These are phyloP conservation scores for Ageneiosus marmoratus DNA, from an alignment of 2,113 vertebrate species.

Conservation along the genomic window DNA sequence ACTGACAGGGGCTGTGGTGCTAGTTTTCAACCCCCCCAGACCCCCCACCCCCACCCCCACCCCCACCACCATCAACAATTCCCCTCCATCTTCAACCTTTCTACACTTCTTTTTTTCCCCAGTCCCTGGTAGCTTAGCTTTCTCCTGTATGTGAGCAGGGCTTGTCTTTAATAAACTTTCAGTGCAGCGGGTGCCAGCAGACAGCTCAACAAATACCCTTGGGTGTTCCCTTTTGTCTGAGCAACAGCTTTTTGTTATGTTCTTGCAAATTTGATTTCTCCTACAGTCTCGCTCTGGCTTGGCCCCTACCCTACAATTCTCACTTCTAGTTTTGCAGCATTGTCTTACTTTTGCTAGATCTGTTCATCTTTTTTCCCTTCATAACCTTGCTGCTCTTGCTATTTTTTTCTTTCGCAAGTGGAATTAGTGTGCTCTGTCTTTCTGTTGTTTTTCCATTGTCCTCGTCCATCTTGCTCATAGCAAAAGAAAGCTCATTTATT, in stretches of 20 bases:
- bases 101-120: conserved; percentile 57
- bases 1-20: conserved; percentile 94
- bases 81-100: conserved; percentile 61
- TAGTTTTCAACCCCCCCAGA: conserved; percentile 57
- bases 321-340: conserved; percentile 1
- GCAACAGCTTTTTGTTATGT: conserved; percentile 82
- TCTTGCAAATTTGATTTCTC: conserved; percentile 83
- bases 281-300: conserved; percentile 64
- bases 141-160: conserved; percentile 83
- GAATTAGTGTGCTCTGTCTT: not conserved
- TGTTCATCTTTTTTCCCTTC: conserved; percentile 44
- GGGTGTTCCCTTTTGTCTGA: conserved; percentile 73
- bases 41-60: too few relatives aligned
- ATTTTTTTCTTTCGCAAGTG: conserved; percentile 17
- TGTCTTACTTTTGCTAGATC: conserved; percentile 9
- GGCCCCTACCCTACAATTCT: conserved; percentile 10
- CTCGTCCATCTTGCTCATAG: conserved; percentile 14
- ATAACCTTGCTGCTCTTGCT: conserved; percentile 60
- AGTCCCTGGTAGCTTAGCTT: conserved; percentile 93
- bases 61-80: not conserved
- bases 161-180: conserved; percentile 94
- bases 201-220: conserved; percentile 78
- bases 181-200: conserved; percentile 86
- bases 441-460: conserved; percentile 6
- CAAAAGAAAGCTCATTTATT: conserved; percentile 13